These are phyloP conservation scores for Drosophila carrolli DNA, from an alignment of 1,140 invertebrate genomes.

Conservation along the genomic window DNA sequence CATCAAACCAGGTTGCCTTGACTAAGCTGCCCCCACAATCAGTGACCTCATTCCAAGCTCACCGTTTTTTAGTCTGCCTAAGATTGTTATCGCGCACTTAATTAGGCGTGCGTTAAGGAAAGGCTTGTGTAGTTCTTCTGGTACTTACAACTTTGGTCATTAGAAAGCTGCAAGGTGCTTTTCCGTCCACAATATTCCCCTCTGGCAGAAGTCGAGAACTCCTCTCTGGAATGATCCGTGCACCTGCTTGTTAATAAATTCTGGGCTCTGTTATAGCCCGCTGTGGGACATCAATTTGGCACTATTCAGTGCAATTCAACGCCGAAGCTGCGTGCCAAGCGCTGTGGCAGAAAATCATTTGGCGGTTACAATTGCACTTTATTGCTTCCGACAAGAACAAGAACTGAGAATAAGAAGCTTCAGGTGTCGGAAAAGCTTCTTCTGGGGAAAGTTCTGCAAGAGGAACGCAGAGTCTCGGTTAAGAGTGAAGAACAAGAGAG, in stretches of 20 bases:
- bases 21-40: slow-evolving; percentile 48
- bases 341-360: slow-evolving; percentile 50
- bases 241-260: slow-evolving; percentile 37
- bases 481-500: slow-evolving; percentile 46
- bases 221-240: slow-evolving; percentile 45
- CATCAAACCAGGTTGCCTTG: slow-evolving; percentile 22
- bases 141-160: slow-evolving; percentile 53
- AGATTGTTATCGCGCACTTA: slow-evolving; percentile 72
- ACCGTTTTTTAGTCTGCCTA: slow-evolving; percentile 21
- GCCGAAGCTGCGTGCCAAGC: slow-evolving; percentile 34
- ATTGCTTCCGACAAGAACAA: slow-evolving; percentile 69
- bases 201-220: slow-evolving; percentile 16
- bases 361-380: slow-evolving; percentile 62
- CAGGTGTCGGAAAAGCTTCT: slow-evolving; percentile 52
- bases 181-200: slow-evolving; percentile 10
- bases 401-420: slow-evolving; percentile 27
- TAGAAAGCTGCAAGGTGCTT: slow-evolving; percentile 64
- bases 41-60: slow-evolving; percentile 62
- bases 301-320: slow-evolving; percentile 46
- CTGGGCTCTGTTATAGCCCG: slow-evolving; percentile 2
- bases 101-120: slow-evolving; percentile 68
- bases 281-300: slow-evolving; percentile 40
- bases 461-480: background rate
- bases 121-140: slow-evolving; percentile 39
- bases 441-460: slow-evolving; percentile 40